These are phyloP conservation scores for Sesia apiformis DNA, from an alignment of 2,888 invertebrate genomes.

Conservation along the genomic window DNA sequence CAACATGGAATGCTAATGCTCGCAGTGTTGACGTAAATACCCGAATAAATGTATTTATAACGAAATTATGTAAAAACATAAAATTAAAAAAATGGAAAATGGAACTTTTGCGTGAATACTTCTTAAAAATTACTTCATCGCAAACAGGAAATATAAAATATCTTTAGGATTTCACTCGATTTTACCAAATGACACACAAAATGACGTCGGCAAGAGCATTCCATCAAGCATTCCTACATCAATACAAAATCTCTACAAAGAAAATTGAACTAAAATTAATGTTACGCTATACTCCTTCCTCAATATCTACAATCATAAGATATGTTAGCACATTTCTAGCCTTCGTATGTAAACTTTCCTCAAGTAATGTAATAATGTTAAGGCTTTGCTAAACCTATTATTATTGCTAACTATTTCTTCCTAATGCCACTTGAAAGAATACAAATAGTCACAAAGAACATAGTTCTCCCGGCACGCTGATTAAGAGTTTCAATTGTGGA, in stretches of 20 bases:
- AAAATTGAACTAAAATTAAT: slow-evolving; percentile 66
- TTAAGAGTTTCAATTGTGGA: too few species aligned
- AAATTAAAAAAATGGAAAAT: too few species aligned
- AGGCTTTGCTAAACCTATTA: slow-evolving; percentile 52
- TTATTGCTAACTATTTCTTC: slow-evolving; percentile 53
- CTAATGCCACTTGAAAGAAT: slow-evolving; percentile 34
- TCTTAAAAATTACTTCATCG: too few species aligned
- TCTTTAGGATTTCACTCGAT: too few species aligned
- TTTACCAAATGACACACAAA: neutral
- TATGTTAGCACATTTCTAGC: slow-evolving; percentile 57
- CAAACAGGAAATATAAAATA: too few species aligned
- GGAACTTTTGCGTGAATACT: too few species aligned
- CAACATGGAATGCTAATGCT: slow-evolving; percentile 47
- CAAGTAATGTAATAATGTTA: slow-evolving; percentile 3
- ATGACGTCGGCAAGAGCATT: slow-evolving; percentile 42
- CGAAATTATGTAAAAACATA: slow-evolving; percentile 12
- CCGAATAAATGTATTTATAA: slow-evolving; percentile 48
- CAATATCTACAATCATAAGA: slow-evolving; percentile 55
- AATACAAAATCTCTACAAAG: slow-evolving; percentile 65
- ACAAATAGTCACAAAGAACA: neutral
- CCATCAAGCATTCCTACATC: slow-evolving; percentile 47
- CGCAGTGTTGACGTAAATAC: slow-evolving; percentile 37
- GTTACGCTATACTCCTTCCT: slow-evolving; percentile 45
- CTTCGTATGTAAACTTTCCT: slow-evolving; percentile 19
- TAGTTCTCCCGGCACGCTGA: too few species aligned